phyloP scores from a whole-genome alignment of 2,888 invertebrate species.

The Phrixothrix hirtus region DNA sequence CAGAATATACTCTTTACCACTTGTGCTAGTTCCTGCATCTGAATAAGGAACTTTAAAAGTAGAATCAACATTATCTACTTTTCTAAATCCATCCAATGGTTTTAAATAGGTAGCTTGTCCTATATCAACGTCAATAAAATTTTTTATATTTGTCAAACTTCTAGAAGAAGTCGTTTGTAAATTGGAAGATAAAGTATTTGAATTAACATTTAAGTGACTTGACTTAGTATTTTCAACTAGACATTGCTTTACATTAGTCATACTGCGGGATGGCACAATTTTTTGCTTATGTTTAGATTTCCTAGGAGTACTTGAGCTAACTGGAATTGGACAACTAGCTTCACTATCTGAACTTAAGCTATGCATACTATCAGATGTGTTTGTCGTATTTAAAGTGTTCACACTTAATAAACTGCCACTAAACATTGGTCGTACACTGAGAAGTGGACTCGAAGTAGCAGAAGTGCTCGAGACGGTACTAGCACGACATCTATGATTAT shows the following conservation, averaged over 20 bases:
- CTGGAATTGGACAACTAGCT: conserved; percentile 59
- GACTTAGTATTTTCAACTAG: conserved; percentile 40
- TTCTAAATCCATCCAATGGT: conserved; percentile 40
- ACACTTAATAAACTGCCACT: conserved; percentile 68
- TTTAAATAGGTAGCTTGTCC: conserved; percentile 42
- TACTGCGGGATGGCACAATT: conserved; percentile 65
- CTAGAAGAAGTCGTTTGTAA: conserved; percentile 52
- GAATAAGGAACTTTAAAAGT: conserved; percentile 46
- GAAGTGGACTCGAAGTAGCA: conserved; percentile 71
- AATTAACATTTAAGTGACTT: conserved; percentile 47
- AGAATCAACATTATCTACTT: conserved; percentile 39
- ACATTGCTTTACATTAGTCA: conserved; percentile 64
- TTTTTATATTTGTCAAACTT: conserved; percentile 53
- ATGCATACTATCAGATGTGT: conserved; percentile 67
- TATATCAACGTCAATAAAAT: conserved; percentile 37
- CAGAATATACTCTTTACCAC: conserved; percentile 43
- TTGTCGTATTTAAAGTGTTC: conserved; percentile 62
- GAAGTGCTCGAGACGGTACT: conserved; percentile 66
- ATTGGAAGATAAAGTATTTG: conserved; percentile 41
- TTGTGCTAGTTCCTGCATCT: conserved; percentile 37
- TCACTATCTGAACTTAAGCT: conserved; percentile 70
- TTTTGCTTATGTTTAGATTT: conserved; percentile 57
- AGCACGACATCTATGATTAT: conserved; percentile 38
- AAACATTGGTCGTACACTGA: conserved; percentile 65
- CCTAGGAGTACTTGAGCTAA: conserved; percentile 59